Evolutionary conservation across 2,113 vertebrate genomes (phyloP).

Genomic region (Tychaedon coryphoeus): DNA sequence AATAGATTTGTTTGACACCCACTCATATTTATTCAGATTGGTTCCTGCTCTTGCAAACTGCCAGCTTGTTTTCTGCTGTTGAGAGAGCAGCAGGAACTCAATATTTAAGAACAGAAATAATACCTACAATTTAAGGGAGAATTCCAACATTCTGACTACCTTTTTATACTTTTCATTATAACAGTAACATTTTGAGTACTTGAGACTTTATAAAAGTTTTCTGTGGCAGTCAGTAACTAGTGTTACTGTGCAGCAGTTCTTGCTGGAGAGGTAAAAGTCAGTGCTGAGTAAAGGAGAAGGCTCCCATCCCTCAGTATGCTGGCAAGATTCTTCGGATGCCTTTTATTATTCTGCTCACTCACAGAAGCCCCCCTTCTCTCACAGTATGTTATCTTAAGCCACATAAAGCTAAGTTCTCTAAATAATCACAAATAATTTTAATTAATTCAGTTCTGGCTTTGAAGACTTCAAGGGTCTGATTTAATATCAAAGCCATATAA

Average conservation of each 20-base stretch:
- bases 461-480: neutral
- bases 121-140: neutral
- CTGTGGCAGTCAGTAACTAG: neutral
- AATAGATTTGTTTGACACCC: neutral
- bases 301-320: neutral
- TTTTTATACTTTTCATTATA: conserved; percentile 4
- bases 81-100: neutral
- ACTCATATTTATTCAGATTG: neutral
- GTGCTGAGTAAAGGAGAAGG: neutral
- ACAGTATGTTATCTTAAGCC: neutral
- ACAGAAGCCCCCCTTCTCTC: neutral
- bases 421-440: neutral
- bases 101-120: neutral
- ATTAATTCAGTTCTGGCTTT: neutral
- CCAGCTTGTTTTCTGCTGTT: conserved; percentile 9
- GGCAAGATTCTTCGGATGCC: neutral
- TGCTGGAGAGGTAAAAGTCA: neutral
- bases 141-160: neutral
- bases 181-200: neutral
- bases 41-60: neutral
- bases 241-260: neutral
- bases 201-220: neutral
- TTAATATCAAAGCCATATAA: neutral
- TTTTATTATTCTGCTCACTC: neutral
- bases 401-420: neutral